These are phyloP conservation scores for Lasioglossum marginatum DNA, from an alignment of 2,888 invertebrate species.

Conservation along the genomic window DNA sequence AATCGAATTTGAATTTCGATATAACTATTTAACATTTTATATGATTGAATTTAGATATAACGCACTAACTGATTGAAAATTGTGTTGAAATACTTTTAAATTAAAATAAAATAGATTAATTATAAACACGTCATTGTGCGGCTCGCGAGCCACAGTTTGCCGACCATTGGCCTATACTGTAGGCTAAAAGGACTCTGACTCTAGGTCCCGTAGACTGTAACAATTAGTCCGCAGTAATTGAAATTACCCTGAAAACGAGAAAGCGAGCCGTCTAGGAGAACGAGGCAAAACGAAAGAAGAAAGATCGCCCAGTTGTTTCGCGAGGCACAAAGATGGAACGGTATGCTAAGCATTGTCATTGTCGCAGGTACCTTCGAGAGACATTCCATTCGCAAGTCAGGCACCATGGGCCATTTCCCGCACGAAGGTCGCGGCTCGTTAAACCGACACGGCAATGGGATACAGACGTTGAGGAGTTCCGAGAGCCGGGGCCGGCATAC, in stretches of 20 bases:
- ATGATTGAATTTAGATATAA: no score
- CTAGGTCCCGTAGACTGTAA: neutral
- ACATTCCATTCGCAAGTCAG: conserved; percentile 86
- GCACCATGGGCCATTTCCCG: conserved; percentile 87
- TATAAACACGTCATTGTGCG: no score
- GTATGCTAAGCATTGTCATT: conserved; percentile 40
- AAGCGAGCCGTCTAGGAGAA: conserved; percentile 1
- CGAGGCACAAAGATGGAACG: neutral
- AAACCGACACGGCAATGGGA: conserved; percentile 85
- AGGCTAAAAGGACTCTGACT: neutral
- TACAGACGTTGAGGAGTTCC: conserved; percentile 86
- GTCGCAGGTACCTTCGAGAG: conserved; percentile 80
- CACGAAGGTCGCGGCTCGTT: conserved; percentile 83
- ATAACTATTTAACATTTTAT: no score
- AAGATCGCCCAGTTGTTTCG: neutral
- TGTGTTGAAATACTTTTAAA: no score
- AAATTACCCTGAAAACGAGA: neutral
- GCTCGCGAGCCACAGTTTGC: no score
- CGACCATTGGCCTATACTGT: neutral
- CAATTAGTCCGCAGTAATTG: neutral
- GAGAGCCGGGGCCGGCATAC: conserved; percentile 78
- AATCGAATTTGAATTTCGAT: no score
- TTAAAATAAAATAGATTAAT: no score
- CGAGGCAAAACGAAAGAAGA: neutral
- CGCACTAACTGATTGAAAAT: no score